Conservation (phyloP, 2,113 vertebrate species). For the Crotalus horridus region DNA sequence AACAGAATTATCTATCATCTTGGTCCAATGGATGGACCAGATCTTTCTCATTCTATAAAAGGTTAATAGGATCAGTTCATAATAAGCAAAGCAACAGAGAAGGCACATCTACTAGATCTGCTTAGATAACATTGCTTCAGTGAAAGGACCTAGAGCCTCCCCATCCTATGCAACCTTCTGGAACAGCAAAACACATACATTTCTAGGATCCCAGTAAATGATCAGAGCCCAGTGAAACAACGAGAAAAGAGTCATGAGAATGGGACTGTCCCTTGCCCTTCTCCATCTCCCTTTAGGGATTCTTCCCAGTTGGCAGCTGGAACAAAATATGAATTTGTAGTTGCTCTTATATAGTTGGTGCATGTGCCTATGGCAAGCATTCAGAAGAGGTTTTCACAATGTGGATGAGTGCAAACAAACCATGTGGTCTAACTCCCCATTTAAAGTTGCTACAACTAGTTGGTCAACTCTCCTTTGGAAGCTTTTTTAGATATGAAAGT, state of each 20-base stretch:
- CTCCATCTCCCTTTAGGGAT: not conserved
- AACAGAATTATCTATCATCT: not conserved
- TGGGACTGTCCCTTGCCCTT: not conserved
- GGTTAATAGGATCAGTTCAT: not conserved
- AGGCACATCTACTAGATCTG: not conserved
- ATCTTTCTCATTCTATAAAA: not conserved
- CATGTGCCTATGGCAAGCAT: not conserved
- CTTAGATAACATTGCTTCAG: not conserved
- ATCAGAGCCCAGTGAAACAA: not conserved
- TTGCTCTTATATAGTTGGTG: not conserved
- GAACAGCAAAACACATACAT: not conserved
- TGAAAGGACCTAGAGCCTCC: not conserved
- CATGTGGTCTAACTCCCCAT: not conserved
- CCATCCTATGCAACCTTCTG: not conserved
- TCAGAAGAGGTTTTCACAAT: not conserved
- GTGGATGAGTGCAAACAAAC: not conserved
- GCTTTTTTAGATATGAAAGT: not conserved
- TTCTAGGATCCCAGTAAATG: not conserved
- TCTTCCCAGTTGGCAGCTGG: not conserved
- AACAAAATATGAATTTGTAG: not conserved
- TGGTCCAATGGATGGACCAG: not conserved
- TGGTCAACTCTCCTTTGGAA: not conserved
- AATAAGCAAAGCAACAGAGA: not conserved
- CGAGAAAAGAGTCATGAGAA: not conserved
- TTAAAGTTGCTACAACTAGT: not conserved